A percentile compares a stretch with the other conserved stretches of the same genome.
Evolutionary conservation across 2,113 vertebrate genomes (phyloP).

Genomic region (Dipodomys spectabilis): DNA sequence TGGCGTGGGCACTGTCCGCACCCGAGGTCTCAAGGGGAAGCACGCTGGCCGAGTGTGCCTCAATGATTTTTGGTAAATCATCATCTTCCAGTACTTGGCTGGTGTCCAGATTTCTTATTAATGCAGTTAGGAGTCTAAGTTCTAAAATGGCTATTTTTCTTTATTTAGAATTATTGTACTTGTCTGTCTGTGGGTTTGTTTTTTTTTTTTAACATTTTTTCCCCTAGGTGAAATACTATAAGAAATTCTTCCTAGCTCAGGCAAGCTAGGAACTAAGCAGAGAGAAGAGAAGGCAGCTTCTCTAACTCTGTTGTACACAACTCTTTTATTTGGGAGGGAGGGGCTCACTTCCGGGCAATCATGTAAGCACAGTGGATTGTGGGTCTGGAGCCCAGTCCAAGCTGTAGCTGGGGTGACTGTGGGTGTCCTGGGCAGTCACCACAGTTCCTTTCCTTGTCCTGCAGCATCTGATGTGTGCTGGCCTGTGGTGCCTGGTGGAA

Average conservation of each 20-base stretch:
- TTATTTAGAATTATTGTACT: constrained; percentile 17
- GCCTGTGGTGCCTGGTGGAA: constrained; percentile 97
- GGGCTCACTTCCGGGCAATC: not conserved
- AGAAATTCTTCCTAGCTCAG: not conserved
- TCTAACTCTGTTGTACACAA: fast-evolving
- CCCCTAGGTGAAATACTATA: not conserved
- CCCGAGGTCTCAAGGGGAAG: not conserved
- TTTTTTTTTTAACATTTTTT: not conserved
- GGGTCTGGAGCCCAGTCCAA: not conserved
- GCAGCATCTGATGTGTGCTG: constrained; percentile 96
- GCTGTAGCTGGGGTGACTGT: not conserved
- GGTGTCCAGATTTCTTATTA: not conserved
- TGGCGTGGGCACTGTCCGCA: not conserved
- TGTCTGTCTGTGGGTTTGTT: not conserved
- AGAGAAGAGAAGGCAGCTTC: not conserved
- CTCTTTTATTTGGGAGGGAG: not conserved
- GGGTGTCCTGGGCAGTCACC: not conserved
- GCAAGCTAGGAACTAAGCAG: not conserved
- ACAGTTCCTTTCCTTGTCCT: constrained; percentile 73
- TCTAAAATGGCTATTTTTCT: not conserved
- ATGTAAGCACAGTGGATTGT: too few relatives aligned
- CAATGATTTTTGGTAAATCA: not conserved
- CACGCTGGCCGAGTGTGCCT: not conserved
- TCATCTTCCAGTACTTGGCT: constrained; percentile 6
- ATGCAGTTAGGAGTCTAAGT: not conserved